phyloP scores from a whole-genome alignment of 1,140 invertebrate species.

The Nebria ingens region DNA sequence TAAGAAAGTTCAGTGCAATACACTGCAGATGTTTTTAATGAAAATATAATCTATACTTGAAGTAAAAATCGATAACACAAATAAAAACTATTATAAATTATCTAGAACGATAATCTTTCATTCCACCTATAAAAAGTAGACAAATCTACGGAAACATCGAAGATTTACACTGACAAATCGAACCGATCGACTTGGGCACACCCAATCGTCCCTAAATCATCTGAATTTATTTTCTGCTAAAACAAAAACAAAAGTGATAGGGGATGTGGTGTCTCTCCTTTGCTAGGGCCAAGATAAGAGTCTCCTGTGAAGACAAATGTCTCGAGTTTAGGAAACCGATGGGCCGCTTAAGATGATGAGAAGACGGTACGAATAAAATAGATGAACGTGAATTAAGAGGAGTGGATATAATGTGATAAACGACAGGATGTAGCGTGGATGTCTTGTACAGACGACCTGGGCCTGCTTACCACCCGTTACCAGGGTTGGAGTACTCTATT shows the following conservation, averaged over 20 bases:
- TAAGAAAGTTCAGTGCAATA: too few species aligned
- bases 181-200: neutral
- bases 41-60: too few species aligned
- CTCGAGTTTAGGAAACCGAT: slow-evolving; percentile 4
- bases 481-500: neutral
- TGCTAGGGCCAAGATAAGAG: neutral
- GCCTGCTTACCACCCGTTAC: neutral
- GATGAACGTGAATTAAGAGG: slow-evolving; percentile 4
- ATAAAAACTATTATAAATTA: too few species aligned
- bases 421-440: neutral
- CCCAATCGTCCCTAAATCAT: too few species aligned
- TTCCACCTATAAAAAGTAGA: too few species aligned
- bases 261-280: neutral
- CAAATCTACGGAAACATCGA: too few species aligned
- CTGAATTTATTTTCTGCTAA: neutral
- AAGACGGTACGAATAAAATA: slow-evolving; percentile 5
- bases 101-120: too few species aligned
- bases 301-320: neutral
- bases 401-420: slow-evolving; percentile 9
- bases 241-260: slow-evolving; percentile 8
- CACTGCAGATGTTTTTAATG: too few species aligned
- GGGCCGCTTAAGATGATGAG: slow-evolving; percentile 7
- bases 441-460: neutral
- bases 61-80: too few species aligned
- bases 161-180: slow-evolving; percentile 1